Evolutionary conservation across 2,888 invertebrate genomes (phyloP).

Genomic region (Lasioglossum leucozonium): DNA sequence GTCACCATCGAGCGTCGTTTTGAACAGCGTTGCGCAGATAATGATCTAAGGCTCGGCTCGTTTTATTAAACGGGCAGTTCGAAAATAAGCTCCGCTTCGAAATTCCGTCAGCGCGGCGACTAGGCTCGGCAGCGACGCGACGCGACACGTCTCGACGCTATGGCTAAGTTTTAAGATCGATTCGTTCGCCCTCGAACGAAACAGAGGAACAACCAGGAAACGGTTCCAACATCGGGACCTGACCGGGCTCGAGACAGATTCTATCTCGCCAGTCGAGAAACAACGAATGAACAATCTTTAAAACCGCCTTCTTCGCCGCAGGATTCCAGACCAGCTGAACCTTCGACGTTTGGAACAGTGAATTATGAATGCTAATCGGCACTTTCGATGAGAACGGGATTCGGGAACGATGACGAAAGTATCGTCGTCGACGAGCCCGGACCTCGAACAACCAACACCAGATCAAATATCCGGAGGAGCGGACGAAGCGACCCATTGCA

Average conservation of each 20-base stretch:
- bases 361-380: slow-evolving; percentile 13
- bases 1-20: not conserved
- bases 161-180: not conserved
- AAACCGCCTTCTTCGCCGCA: slow-evolving; percentile 3
- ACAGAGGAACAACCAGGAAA: not conserved
- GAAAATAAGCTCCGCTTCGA: slow-evolving; percentile 76
- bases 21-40: slow-evolving; percentile 43
- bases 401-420: slow-evolving; percentile 6
- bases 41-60: slow-evolving; percentile 65
- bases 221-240: not conserved
- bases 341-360: not conserved
- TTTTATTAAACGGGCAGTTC: slow-evolving; percentile 78
- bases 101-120: no score
- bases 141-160: not conserved
- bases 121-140: not conserved
- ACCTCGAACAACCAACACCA: not conserved
- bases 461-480: not conserved
- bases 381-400: not conserved
- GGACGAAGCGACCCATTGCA: not conserved
- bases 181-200: slow-evolving; percentile 10
- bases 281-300: not conserved
- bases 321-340: not conserved
- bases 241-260: not conserved
- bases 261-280: not conserved
- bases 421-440: not conserved